Evolutionary conservation across 2,113 vertebrate genomes (phyloP), one percentile per base, ranked within the genome.

Genomic region (Colossoma macropomum): DNA sequence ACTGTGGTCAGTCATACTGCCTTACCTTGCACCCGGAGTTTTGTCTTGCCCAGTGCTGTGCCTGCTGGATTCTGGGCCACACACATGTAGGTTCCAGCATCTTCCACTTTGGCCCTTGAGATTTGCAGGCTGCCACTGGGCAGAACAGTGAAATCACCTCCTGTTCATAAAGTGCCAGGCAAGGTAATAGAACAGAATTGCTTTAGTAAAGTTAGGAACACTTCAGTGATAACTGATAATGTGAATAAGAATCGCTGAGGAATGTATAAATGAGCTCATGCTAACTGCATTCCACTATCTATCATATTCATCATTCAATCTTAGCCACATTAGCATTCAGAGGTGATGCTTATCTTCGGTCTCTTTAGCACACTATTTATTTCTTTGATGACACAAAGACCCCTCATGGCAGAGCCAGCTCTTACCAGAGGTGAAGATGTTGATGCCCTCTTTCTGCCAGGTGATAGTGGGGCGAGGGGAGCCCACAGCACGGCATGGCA

Each of bases 361-460:
- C 34, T 38, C 3, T 38, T 38, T 7, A 38, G 34, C 34, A 38
- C 3, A 50, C 13, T 8, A 8, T 50, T 50, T 13, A 50, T 50
- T 50, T 50, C 48, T 15, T 13, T 50, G 48, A 15, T 13, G 1
- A 50, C 48, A 50, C 13, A 50, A 50, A 50, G 1, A 15, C 45
- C 1, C 2, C 13, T 15, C 50, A 3, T 17, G 50, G 50, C 50
- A 52, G 50, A 52, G 54, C 28, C 4, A 34, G 71, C 0, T 34
- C 60, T 80, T 93, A 99, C 98, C 96, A 93, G 95, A 90, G 21
- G 94, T 94, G 77, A 92, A 84, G 80, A 99, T 88, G 83, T 89
- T 97, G 90, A 98, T 95, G 89, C 98, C 97, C 90, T 99, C 98
- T 87, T 98, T 99, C 89, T 99, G 98, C 98, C 98, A 99, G 0